A percentile compares a stretch with the other conserved stretches of the same genome.
phyloP scores from a whole-genome alignment of 2,113 vertebrate species.

The Muntiacus reevesi region DNA sequence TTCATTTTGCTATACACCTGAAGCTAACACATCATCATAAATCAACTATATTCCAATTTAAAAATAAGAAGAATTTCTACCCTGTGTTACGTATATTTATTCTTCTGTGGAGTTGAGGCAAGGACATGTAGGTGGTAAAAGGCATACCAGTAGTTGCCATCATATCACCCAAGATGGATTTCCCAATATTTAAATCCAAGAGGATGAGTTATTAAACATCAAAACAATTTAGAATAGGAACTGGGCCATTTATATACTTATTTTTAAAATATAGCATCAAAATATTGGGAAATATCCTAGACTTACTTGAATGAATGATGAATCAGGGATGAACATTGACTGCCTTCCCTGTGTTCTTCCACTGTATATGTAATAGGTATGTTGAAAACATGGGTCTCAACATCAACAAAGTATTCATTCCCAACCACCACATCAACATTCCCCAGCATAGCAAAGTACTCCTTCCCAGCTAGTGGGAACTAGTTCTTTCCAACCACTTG shows the following conservation, averaged over 20 bases:
- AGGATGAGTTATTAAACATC: background rate
- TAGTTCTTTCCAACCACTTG: background rate
- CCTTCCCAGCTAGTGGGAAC: background rate
- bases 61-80: background rate
- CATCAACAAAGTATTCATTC: background rate
- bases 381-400: background rate
- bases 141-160: background rate
- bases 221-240: background rate
- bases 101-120: background rate
- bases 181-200: background rate
- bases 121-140: background rate
- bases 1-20: background rate
- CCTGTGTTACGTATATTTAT: too few relatives aligned
- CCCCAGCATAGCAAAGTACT: too few relatives aligned
- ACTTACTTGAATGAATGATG: background rate
- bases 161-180: background rate
- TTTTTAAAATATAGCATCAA: background rate
- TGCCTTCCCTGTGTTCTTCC: background rate
- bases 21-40: background rate
- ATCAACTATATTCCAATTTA: background rate
- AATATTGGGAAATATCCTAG: background rate
- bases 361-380: fast-evolving
- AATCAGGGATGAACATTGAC: background rate
- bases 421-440: background rate
- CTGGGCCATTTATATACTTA: background rate